phyloP scores from a whole-genome alignment of 1,140 invertebrate genomes.

The Leptestheria dahalacensis region DNA sequence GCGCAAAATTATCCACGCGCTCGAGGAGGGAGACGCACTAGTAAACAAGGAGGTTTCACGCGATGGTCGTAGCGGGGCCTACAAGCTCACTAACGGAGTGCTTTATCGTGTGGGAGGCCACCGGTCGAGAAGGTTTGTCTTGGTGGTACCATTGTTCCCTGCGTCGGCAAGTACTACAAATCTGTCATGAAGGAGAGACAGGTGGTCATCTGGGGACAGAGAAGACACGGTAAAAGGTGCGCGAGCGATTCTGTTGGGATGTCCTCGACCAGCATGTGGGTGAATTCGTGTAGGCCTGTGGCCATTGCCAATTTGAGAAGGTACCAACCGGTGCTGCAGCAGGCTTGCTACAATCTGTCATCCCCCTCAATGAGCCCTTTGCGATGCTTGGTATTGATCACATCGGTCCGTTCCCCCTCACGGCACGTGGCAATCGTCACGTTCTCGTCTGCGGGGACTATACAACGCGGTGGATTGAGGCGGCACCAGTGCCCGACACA shows the following conservation, averaged over 20 bases:
- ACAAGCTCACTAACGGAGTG: not conserved
- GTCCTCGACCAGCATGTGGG: conserved; percentile 14
- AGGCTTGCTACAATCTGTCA: conserved; percentile 14
- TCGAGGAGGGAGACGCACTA: not conserved
- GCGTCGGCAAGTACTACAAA: conserved; percentile 9
- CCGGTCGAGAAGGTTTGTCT: conserved; percentile 1
- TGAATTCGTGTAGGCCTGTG: conserved; percentile 17
- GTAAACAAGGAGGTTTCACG: no score
- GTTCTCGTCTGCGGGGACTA: conserved; percentile 23
- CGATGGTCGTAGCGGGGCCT: not conserved
- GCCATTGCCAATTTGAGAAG: conserved; percentile 20
- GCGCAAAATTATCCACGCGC: not conserved
- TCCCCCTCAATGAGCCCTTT: conserved; percentile 17
- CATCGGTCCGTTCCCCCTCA: conserved; percentile 21
- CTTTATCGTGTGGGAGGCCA: not conserved
- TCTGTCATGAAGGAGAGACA: conserved; percentile 17
- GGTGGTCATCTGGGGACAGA: conserved; percentile 19
- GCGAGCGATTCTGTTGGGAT: conserved; percentile 19
- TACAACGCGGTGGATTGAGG: conserved; percentile 23
- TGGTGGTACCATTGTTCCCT: conserved; percentile 12
- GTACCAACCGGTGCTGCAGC: not conserved
- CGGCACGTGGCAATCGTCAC: conserved; percentile 21
- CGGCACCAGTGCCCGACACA: conserved; percentile 20
- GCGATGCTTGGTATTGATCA: conserved; percentile 25
- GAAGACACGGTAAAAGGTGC: conserved; percentile 18